A percentile compares a stretch with the other conserved stretches of the same genome.
Evolutionary conservation across 2,888 invertebrate species (phyloP).

Genomic region (Ptilodon capucinus): DNA sequence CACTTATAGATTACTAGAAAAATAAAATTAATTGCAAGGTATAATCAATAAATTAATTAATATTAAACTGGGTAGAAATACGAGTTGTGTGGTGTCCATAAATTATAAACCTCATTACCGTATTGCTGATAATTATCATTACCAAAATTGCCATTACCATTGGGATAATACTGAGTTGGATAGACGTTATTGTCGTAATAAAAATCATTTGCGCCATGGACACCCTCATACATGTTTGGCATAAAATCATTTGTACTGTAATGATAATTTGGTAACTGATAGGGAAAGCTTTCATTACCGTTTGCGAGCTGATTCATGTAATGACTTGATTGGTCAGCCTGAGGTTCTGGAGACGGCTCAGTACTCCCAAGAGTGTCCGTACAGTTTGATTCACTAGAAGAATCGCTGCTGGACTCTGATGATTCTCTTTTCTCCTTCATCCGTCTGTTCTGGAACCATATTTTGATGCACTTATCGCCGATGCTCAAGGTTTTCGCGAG

Average conservation of each 20-base stretch:
- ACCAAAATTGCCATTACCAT: constrained; percentile 8
- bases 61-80: constrained; percentile 11
- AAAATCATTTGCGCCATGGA: constrained; percentile 11
- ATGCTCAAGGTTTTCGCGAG: constrained; percentile 84
- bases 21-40: background rate
- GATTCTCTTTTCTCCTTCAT: constrained; percentile 87
- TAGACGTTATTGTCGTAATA: constrained; percentile 35
- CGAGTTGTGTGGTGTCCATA: constrained; percentile 6
- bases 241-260: constrained; percentile 2
- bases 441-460: constrained; percentile 92
- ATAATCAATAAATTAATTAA: no score
- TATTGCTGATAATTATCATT: constrained; percentile 15
- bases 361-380: constrained; percentile 2
- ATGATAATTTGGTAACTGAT: constrained; percentile 17
- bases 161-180: constrained; percentile 51
- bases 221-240: background rate
- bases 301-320: background rate
- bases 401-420: constrained; percentile 51
- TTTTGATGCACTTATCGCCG: constrained; percentile 88
- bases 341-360: constrained; percentile 1
- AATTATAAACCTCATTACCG: constrained; percentile 10
- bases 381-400: constrained; percentile 37
- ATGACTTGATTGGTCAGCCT: constrained; percentile 1
- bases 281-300: constrained; percentile 4
- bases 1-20: no score